A percentile compares a stretch with the other conserved stretches of the same genome.
Conservation (phyloP, 1,140 invertebrate species). For the Danaus melanippus region DNA sequence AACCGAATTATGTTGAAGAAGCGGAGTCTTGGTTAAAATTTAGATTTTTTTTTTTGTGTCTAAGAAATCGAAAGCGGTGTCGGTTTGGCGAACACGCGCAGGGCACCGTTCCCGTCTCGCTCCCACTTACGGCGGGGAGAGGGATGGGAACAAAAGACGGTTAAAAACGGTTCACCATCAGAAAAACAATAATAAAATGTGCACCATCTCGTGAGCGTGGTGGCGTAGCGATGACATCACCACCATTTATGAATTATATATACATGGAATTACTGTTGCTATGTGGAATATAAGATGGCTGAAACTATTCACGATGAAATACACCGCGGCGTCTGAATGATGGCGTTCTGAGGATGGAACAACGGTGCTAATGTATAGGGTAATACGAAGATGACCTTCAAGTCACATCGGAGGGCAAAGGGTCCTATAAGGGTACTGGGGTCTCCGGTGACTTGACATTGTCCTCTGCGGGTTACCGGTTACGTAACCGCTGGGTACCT, state of each 20-base stretch:
- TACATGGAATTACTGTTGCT: conserved; percentile 43
- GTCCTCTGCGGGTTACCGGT: conserved; percentile 21
- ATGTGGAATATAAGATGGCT: conserved; percentile 17
- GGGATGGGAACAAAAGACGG: conserved; percentile 52
- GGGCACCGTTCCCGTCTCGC: conserved; percentile 45
- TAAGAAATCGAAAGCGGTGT: conserved; percentile 34
- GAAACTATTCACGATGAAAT: conserved; percentile 13
- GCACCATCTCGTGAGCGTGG: conserved; percentile 43
- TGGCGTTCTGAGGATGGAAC: background rate
- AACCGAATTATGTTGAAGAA: too few species aligned
- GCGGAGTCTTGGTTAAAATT: too few species aligned
- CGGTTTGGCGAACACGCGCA: conserved; percentile 40
- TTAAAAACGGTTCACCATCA: conserved; percentile 51
- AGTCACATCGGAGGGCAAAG: too few species aligned
- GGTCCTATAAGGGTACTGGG: background rate
- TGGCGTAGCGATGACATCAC: conserved; percentile 59
- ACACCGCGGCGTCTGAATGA: conserved; percentile 10
- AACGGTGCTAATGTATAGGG: too few species aligned
- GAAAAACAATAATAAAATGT: conserved; percentile 62
- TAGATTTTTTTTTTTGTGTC: conserved; percentile 4
- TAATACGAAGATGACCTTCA: too few species aligned
- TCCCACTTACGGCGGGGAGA: conserved; percentile 30
- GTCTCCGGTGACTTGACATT: conserved; percentile 6
- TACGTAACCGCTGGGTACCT: conserved; percentile 45
- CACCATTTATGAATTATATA: conserved; percentile 58